phyloP scores from a whole-genome alignment of 2,888 invertebrate genomes.

The Cerastis leucographa region DNA sequence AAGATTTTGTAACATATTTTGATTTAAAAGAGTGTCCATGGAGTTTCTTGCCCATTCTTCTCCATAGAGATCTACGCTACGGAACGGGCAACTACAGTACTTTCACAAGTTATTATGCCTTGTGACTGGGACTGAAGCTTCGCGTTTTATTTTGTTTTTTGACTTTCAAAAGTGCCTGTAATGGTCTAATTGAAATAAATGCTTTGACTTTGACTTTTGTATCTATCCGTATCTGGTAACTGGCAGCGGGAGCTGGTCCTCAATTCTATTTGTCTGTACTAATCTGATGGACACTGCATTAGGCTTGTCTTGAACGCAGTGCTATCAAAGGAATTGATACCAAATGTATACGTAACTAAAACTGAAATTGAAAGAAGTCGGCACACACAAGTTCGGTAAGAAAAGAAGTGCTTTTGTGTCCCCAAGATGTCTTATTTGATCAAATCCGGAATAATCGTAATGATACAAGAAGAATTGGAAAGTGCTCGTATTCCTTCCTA shows the following conservation, averaged over 20 bases:
- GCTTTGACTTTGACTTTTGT: too few species aligned
- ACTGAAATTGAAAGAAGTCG: neutral
- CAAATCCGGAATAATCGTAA: slow-evolving; percentile 37
- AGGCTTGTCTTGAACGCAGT: neutral
- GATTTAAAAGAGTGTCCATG: too few species aligned
- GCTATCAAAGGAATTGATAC: neutral
- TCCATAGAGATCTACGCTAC: too few species aligned
- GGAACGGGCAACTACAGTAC: too few species aligned
- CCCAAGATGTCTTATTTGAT: slow-evolving; percentile 29
- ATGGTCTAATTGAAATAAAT: too few species aligned
- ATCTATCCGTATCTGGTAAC: neutral
- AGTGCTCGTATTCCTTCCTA: slow-evolving; percentile 26
- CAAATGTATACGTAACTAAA: neutral
- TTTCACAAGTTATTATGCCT: too few species aligned
- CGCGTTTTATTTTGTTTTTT: too few species aligned
- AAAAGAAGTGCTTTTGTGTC: slow-evolving; percentile 18
- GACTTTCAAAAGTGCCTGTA: too few species aligned
- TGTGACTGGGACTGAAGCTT: too few species aligned
- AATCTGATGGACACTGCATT: neutral
- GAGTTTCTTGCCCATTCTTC: too few species aligned
- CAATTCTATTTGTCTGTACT: neutral
- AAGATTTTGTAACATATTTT: too few species aligned
- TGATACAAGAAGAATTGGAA: slow-evolving; percentile 44
- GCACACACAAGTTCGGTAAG: neutral
- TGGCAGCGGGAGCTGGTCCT: neutral